A percentile compares a stretch with the other conserved stretches of the same genome.
Conservation (phyloP, 2,888 invertebrate species). For the Drosophila phalerata region DNA sequence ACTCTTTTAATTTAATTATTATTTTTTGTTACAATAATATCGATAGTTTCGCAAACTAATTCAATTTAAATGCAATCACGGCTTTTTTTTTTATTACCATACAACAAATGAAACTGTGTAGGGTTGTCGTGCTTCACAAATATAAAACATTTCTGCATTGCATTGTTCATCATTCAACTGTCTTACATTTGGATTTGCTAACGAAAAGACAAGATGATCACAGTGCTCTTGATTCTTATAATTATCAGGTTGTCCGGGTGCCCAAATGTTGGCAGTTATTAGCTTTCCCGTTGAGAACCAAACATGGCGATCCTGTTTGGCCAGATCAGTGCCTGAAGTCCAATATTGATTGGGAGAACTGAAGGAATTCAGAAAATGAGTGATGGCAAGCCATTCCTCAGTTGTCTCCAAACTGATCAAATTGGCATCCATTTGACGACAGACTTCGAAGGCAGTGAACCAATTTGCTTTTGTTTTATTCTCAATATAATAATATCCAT, state of each 20-base stretch:
- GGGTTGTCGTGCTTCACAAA: slow-evolving; percentile 23
- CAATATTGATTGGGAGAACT: neutral
- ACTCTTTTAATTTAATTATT: too few relatives aligned
- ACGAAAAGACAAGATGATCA: slow-evolving; percentile 10
- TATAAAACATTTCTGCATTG: neutral
- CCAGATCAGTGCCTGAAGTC: slow-evolving; percentile 48
- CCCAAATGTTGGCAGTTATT: slow-evolving; percentile 47
- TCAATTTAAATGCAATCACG: too few relatives aligned
- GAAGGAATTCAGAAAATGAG: neutral
- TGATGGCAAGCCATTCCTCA: slow-evolving; percentile 6
- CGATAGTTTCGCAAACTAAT: too few relatives aligned
- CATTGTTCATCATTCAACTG: slow-evolving; percentile 15
- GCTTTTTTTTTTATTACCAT: slow-evolving; percentile 7
- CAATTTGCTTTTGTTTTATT: slow-evolving; percentile 1
- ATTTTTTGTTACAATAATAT: too few relatives aligned
- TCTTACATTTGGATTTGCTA: neutral
- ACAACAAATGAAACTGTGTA: slow-evolving; percentile 12
- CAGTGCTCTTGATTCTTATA: slow-evolving; percentile 14
- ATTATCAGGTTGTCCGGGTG: slow-evolving; percentile 53
- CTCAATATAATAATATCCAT: slow-evolving; percentile 11
- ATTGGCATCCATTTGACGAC: slow-evolving; percentile 12
- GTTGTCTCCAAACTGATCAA: slow-evolving; percentile 13
- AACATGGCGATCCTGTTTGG: slow-evolving; percentile 41
- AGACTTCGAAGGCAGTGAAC: slow-evolving; percentile 3
- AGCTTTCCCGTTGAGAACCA: slow-evolving; percentile 58